Evolutionary conservation across 1,140 invertebrate genomes (phyloP).

Genomic region (Hyles vespertilio): DNA sequence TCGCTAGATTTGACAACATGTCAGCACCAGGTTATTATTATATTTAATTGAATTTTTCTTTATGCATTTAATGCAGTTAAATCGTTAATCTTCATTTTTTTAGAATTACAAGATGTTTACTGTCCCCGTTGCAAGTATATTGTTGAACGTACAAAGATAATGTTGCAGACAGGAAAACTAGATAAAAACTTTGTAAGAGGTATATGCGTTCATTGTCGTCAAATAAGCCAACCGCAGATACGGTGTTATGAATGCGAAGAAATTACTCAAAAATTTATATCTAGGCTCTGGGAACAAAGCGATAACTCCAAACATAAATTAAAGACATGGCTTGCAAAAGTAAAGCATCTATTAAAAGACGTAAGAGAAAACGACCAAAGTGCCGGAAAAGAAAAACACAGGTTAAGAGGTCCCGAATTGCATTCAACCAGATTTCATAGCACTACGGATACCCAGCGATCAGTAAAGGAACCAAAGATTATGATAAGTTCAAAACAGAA

Average conservation of each 20-base stretch:
- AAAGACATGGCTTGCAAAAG: constrained; percentile 26
- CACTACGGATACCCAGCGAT: no score
- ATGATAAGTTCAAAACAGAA: neutral
- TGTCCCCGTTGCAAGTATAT: constrained; percentile 43
- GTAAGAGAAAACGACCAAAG: constrained; percentile 1
- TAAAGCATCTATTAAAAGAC: constrained; percentile 18
- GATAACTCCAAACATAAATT: constrained; percentile 14
- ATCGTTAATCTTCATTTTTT: constrained; percentile 6
- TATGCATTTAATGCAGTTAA: neutral
- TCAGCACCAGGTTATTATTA: constrained; percentile 25
- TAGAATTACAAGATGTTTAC: constrained; percentile 21
- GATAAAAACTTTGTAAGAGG: constrained; percentile 16
- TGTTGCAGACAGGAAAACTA: constrained; percentile 13
- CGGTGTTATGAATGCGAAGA: constrained; percentile 18
- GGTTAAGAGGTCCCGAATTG: no score
- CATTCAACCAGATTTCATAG: no score
- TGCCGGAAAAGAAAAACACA: no score
- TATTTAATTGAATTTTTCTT: neutral
- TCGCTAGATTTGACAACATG: neutral
- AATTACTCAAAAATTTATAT: constrained; percentile 15
- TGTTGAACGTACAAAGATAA: constrained; percentile 16
- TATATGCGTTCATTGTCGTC: constrained; percentile 31
- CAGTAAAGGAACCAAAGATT: constrained; percentile 11
- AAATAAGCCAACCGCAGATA: constrained; percentile 14
- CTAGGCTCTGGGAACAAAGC: constrained; percentile 4